These are phyloP conservation scores for Abrostola triplasia DNA, from an alignment of 2,888 invertebrate species.

Conservation along the genomic window DNA sequence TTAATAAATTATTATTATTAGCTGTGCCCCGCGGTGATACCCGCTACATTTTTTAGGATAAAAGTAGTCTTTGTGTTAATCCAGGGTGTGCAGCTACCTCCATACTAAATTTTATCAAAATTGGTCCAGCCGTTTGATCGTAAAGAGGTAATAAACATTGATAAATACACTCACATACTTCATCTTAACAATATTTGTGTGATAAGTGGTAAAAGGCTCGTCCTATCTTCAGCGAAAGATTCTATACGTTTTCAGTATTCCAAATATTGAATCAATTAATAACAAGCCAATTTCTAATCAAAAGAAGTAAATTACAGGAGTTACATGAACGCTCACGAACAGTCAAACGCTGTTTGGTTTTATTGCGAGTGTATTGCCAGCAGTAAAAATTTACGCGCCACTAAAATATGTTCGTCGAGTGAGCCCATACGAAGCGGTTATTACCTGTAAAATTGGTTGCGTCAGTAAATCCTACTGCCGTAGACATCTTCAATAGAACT, in stretches of 20 bases:
- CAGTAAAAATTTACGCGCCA: slow-evolving; percentile 50
- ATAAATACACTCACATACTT: too few relatives aligned
- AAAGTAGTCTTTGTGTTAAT: too few relatives aligned
- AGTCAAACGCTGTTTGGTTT: slow-evolving; percentile 38
- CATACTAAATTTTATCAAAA: too few relatives aligned
- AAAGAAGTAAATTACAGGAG: not conserved
- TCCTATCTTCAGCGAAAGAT: too few relatives aligned
- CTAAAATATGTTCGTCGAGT: slow-evolving; percentile 50
- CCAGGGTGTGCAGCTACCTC: too few relatives aligned
- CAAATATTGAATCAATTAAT: slow-evolving; percentile 1
- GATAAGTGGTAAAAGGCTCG: too few relatives aligned
- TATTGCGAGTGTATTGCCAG: slow-evolving; percentile 43
- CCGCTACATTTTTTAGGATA: too few relatives aligned
- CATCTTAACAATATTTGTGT: too few relatives aligned
- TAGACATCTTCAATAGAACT: slow-evolving; percentile 25
- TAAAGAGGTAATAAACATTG: too few relatives aligned
- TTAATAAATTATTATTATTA: too few relatives aligned
- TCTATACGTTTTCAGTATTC: slow-evolving; percentile 3
- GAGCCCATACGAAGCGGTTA: slow-evolving; percentile 48
- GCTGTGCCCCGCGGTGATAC: too few relatives aligned
- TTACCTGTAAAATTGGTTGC: slow-evolving; percentile 55
- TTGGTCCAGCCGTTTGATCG: too few relatives aligned
- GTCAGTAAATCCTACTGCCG: slow-evolving; percentile 37
- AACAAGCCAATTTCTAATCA: not conserved
- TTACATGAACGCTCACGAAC: not conserved